Evolutionary conservation across 2,888 invertebrate species (phyloP).

Genomic region (Yponomeuta malinellus): DNA sequence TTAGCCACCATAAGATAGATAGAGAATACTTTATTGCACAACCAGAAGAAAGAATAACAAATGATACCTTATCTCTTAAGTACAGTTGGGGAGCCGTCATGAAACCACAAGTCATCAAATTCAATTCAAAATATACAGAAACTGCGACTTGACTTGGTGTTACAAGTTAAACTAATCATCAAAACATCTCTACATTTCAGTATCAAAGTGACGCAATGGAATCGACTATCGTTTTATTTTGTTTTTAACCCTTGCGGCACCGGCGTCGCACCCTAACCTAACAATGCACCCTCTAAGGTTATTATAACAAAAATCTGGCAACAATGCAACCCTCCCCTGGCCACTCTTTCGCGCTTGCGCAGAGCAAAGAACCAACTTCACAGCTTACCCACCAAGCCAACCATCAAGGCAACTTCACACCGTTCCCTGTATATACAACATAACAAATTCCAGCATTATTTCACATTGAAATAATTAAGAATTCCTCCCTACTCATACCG

Average conservation of each 20-base stretch:
- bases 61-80: too few species aligned
- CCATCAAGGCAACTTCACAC: slow-evolving; percentile 63
- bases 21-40: too few species aligned
- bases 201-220: not conserved
- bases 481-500: slow-evolving; percentile 54
- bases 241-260: not conserved
- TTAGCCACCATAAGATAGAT: too few species aligned
- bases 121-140: too few species aligned
- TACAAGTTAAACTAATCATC: too few species aligned
- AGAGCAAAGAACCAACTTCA: slow-evolving; percentile 47
- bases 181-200: not conserved
- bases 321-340: slow-evolving; percentile 51
- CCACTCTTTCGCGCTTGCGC: slow-evolving; percentile 67
- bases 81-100: too few species aligned
- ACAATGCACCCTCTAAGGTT: not conserved
- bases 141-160: too few species aligned
- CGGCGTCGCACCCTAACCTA: slow-evolving; percentile 15
- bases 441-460: slow-evolving; percentile 59
- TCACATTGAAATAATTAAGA: slow-evolving; percentile 47
- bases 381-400: slow-evolving; percentile 53
- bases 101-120: too few species aligned
- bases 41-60: too few species aligned
- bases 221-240: not conserved
- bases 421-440: slow-evolving; percentile 67
- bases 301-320: slow-evolving; percentile 44